Conservation (phyloP, 2,113 vertebrate species). For the Rhinopomastus cyanomelas region DNA sequence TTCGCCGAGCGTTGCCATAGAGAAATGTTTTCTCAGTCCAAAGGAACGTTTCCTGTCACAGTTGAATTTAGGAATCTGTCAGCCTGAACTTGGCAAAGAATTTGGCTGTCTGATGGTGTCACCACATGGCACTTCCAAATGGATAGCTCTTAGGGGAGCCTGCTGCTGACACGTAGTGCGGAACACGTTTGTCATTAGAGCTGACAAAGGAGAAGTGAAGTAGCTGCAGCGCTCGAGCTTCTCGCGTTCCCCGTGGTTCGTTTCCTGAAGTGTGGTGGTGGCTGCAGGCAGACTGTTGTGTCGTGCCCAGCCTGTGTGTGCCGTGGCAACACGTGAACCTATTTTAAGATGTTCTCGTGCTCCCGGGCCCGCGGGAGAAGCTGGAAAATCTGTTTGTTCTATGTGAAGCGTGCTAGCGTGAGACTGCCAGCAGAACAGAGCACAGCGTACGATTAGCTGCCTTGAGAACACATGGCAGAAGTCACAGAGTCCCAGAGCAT, state of each 20-base stretch:
- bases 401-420: not conserved
- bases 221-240: not conserved
- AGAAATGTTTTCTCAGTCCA: not conserved
- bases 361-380: not conserved
- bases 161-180: not conserved
- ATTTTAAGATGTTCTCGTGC: not conserved
- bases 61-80: not conserved
- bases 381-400: not conserved
- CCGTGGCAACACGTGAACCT: not conserved
- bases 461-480: not conserved
- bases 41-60: not conserved
- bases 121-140: not conserved
- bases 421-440: not conserved
- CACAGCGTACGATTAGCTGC: not conserved
- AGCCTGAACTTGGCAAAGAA: not conserved
- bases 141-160: not conserved
- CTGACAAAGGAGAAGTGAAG: not conserved
- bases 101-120: not conserved
- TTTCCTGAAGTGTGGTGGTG: not conserved
- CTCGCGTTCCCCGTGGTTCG: not conserved
- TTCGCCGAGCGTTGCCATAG: not conserved
- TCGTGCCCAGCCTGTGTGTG: not conserved
- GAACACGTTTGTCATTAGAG: not conserved
- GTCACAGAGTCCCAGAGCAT: not conserved
- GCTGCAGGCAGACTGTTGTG: not conserved